Evolutionary conservation across 2,888 invertebrate genomes (phyloP), one percentile per base, ranked within the genome.

Genomic region (Hofmannophila pseudospretella): DNA sequence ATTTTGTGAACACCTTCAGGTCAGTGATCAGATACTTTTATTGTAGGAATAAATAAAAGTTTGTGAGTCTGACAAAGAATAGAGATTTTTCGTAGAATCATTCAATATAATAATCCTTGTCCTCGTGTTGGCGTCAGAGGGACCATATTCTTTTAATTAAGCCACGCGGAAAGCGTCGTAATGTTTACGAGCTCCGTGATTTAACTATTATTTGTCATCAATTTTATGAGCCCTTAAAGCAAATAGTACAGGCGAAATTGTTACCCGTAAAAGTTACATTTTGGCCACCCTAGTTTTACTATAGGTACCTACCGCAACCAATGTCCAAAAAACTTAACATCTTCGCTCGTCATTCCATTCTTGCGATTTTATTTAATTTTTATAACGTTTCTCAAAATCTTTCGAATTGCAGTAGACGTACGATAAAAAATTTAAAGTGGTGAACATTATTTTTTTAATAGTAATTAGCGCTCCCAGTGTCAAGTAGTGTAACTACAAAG

Each of bases 161-260:
- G 76, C 71, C 63, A 67, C 67, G 74, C 79, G 67, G 71, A 82
- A 75, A 76, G 71, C 64, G 62, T 82, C 85, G 78, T 84, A 82
- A 84, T 71, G 68, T 79, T 85, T 82, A 85, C 77, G 85, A 82
- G 63, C 58, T 62, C 67, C 59, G 70, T 81, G 85, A 86, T 85
- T 86, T 86, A 81, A 85, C 82, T 86, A 86, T 85, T 86, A 85
- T 85, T 85, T 85, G 84, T 84, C 85, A 80, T 86, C 78, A 84
- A 84, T 81, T 85, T 84, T 76, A 85, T 79, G 79, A 64, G 70
- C 66, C 59, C 72, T 68, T 79, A 77, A 79, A 81, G 72, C 70
- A 81, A 80, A 82, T 77, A 71, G 58, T 67, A 61, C 51, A 54
- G 57, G 54, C 48, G 55, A 53, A 58, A 58, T 52, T 58, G 59